A percentile compares a stretch with the other conserved stretches of the same genome.
Conservation (phyloP, 2,797 vertebrate species). For the Apogon hyalosoma region DNA sequence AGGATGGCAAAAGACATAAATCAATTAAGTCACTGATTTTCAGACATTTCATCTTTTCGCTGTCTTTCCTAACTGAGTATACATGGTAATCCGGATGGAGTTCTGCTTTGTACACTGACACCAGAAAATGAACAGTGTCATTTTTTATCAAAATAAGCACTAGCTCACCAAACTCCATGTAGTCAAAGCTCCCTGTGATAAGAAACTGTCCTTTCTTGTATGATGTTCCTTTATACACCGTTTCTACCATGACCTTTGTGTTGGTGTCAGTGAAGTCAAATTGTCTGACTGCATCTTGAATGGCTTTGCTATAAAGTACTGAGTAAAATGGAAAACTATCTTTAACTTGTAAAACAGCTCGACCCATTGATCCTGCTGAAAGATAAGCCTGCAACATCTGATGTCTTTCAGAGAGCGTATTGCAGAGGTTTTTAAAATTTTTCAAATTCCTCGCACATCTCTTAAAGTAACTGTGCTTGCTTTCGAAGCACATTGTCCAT, state of each 20-base stretch:
- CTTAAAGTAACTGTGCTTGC: slow-evolving; percentile 48
- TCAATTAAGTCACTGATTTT: slow-evolving; percentile 21
- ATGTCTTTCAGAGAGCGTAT: not conserved
- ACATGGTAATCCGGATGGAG: slow-evolving; percentile 11
- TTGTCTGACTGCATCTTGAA: slow-evolving; percentile 25
- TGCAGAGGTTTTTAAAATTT: slow-evolving; percentile 11
- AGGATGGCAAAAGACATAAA: slow-evolving; percentile 16
- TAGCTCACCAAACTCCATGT: slow-evolving; percentile 3
- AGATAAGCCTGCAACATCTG: slow-evolving; percentile 3
- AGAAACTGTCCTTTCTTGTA: slow-evolving; percentile 22
- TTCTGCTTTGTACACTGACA: slow-evolving; percentile 5
- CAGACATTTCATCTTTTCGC: slow-evolving; percentile 18
- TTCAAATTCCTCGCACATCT: slow-evolving; percentile 44
- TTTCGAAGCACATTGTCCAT: slow-evolving; percentile 54
- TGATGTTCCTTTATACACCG: not conserved
- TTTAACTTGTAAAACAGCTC: slow-evolving; percentile 5
- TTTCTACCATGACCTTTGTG: slow-evolving; percentile 9
- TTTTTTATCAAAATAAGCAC: slow-evolving; percentile 16
- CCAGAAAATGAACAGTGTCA: slow-evolving; percentile 20
- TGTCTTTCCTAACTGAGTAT: slow-evolving; percentile 14
- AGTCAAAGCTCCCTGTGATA: slow-evolving; percentile 1
- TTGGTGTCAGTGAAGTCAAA: slow-evolving; percentile 13
- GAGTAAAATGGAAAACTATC: slow-evolving; percentile 17
- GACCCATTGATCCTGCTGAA: slow-evolving; percentile 10
- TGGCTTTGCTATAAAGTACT: not conserved